A percentile compares a stretch with the other conserved stretches of the same genome.
Evolutionary conservation across 2,797 vertebrate species (phyloP).

Genomic region (Acanthurus tractus): DNA sequence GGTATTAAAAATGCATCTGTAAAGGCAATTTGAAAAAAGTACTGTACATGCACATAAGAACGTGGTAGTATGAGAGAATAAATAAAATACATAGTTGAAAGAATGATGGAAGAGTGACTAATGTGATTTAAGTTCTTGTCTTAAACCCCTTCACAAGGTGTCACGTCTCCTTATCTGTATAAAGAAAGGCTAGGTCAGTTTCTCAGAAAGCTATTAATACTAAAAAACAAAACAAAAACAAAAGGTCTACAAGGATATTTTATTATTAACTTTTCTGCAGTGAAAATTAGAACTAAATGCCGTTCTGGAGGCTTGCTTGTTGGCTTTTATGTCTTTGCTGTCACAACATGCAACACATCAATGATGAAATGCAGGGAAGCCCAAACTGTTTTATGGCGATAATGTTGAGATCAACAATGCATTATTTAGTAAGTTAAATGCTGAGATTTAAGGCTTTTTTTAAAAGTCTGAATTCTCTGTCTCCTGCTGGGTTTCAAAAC

Average conservation of each 20-base stretch:
- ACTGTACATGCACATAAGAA: background rate
- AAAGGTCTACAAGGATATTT: slow-evolving; percentile 16
- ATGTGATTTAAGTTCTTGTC: slow-evolving; percentile 30
- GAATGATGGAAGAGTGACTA: background rate
- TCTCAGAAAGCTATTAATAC: slow-evolving; percentile 32
- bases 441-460: slow-evolving; percentile 25
- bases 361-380: slow-evolving; percentile 12
- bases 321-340: slow-evolving; percentile 45
- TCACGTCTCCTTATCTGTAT: slow-evolving; percentile 19
- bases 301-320: slow-evolving; percentile 30
- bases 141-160: slow-evolving; percentile 31
- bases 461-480: slow-evolving; percentile 19
- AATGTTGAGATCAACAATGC: slow-evolving; percentile 26
- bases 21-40: no score
- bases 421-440: slow-evolving; percentile 30
- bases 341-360: slow-evolving; percentile 39
- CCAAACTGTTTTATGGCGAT: slow-evolving; percentile 24
- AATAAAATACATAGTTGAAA: background rate
- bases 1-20: no score
- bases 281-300: slow-evolving; percentile 46
- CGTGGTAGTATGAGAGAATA: background rate
- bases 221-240: background rate
- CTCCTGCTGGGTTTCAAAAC: slow-evolving; percentile 32
- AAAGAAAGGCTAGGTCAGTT: slow-evolving; percentile 7
- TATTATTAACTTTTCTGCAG: slow-evolving; percentile 30